Conservation (phyloP, 1,140 invertebrate genomes). For the Eumaeus atala region DNA sequence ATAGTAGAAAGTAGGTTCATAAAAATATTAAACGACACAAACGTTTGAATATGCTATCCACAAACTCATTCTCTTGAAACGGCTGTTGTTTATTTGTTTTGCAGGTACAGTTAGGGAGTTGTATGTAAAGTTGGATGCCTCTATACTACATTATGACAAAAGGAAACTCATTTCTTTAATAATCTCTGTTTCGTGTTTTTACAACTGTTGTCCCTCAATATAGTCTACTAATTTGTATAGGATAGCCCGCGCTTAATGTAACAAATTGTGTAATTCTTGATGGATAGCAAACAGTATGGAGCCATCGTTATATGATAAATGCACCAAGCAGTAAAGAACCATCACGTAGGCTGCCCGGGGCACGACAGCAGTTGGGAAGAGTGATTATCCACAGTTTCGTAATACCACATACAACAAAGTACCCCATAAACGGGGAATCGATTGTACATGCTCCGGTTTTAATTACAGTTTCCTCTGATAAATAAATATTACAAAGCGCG, state of each 20-base stretch:
- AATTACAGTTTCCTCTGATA: too few relatives aligned
- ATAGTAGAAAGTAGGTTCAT: too few relatives aligned
- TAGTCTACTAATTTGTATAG: not conserved
- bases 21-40: not conserved
- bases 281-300: constrained; percentile 24
- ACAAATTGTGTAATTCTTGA: constrained; percentile 11
- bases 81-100: constrained; percentile 2
- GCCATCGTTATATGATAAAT: constrained; percentile 11
- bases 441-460: too few relatives aligned
- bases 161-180: too few relatives aligned
- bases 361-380: constrained; percentile 52
- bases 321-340: constrained; percentile 31
- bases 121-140: too few relatives aligned
- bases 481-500: too few relatives aligned
- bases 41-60: not conserved
- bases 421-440: constrained; percentile 22
- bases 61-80: not conserved
- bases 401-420: constrained; percentile 30
- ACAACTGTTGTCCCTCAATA: too few relatives aligned
- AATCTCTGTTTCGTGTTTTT: too few relatives aligned
- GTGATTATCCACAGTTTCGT: constrained; percentile 46
- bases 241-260: not conserved
- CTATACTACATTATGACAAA: too few relatives aligned
- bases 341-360: constrained; percentile 53
- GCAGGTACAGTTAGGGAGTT: not conserved